Base-by-base conservation (phyloP, 2,113 vertebrate species). In the Macrotus californicus region DNA sequence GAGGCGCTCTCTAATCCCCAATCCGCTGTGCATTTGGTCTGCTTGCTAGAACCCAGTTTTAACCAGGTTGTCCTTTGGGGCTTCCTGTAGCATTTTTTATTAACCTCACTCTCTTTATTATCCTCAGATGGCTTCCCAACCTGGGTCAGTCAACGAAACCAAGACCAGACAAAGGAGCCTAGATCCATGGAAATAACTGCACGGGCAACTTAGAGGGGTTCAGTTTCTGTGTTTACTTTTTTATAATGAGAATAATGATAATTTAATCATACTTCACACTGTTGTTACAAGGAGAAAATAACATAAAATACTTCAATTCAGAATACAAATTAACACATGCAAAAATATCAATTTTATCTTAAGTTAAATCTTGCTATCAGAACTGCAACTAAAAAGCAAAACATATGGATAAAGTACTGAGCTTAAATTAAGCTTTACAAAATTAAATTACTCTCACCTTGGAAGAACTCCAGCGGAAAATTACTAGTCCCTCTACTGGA, bases 281-380 rank as follows among this genome's bases (percentile, higher is more conserved):
- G 8, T 15, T 80, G 39, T 87, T 41, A 66, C 3, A 8, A 52
- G 12, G 31, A 76, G 26, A 90, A 94, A 87, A 70, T 80, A 77
- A 43, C 56, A 16, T 54, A 43, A 72, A 92, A 83, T 46, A 26
- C 72, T 67, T 39, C 1, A 48, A 14, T 36, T 31, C 7, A 36
- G 81, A 88, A 84, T 76, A 26, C 34, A 16, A 59, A 75, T 39
- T 4, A 70, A 79, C 21, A 86, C 2, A 31, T n/a, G 13, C 41
- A 94, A 84, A 39, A 91, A 92, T 75, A 70, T 16, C 56, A 3
- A 36, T 91, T 94, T 87, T 39, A 87, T 69, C 67, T 77, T 95
- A 81, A 91, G 80, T 73, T 77, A 24, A 59, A 87, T 11, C 36
- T 79, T 94, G 15, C 56, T 91, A 80, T 46, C 87, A 85, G 91